Base-by-base conservation (phyloP, 2,113 vertebrate genomes). In the Corvus hawaiiensis region DNA sequence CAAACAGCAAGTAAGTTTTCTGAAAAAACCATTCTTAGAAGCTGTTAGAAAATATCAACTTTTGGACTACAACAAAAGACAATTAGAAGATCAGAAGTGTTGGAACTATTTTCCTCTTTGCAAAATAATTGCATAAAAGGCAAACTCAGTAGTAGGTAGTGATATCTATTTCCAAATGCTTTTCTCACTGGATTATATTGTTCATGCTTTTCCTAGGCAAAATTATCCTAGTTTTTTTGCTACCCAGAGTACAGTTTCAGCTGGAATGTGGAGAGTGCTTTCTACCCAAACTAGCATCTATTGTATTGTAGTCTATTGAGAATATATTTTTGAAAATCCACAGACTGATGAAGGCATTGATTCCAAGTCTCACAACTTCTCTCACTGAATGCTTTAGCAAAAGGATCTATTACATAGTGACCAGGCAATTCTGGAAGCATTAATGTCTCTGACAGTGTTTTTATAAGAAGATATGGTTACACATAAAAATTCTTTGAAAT, bases 31-130 rank as follows among this genome's bases (percentile, higher is more conserved):
- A 27, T 67, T 91, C 52, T 61, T 84, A 78, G 52, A 83, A 90
- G 51, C 77, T 82, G 23, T 73, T 90, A 84, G 58, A 86, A 94
- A 91, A 88, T 51, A 19, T 87, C 10, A 5, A 33, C 27, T 83
- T 93, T 86, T 93, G 37, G 59, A 63, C 59, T 84, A 69, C 79
- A 87, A 55, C 52, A 52, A 72, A 54, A 83, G 56, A 80, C 28
- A 92, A 96, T 93, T 94, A 92, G n/a, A 84, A 93, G 59, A 95
- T 88, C 49, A 64, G 32, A 92, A 78, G 28, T 49, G 9, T n/a
- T 91, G 56, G 69, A 86, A 90, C 49, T 67, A 41, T 92, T 95
- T 91, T 90, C 26, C 55, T 83, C 22, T 90, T 90, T 74, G 32
- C 30, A 88, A 88, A 91, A 67, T 67, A 93, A 87, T 93, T 78